phyloP scores from a whole-genome alignment of 1,140 invertebrate genomes.

The Dendrolimus kikuchii region DNA sequence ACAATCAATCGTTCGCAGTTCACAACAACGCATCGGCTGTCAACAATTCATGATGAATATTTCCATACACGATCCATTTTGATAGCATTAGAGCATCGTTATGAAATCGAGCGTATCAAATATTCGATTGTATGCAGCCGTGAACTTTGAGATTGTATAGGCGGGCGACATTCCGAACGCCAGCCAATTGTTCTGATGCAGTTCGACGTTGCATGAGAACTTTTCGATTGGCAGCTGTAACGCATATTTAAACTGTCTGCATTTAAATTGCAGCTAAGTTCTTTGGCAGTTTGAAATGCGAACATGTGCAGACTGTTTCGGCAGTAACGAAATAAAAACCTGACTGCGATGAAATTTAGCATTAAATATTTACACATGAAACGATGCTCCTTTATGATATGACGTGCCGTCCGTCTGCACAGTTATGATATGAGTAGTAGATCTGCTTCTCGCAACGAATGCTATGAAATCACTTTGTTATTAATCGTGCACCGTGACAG shows the following conservation, averaged over 20 bases:
- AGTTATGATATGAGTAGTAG: slow-evolving; percentile 5
- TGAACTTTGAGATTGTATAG: slow-evolving; percentile 18
- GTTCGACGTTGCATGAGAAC: background rate
- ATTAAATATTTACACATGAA: no score
- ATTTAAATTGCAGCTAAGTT: slow-evolving; percentile 10
- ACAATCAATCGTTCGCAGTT: slow-evolving; percentile 25
- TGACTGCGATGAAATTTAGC: no score
- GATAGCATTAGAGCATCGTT: slow-evolving; percentile 21
- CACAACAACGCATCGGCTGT: slow-evolving; percentile 25
- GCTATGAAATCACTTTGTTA: slow-evolving; percentile 25
- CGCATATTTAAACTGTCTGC: slow-evolving; percentile 6
- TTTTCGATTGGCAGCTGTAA: background rate
- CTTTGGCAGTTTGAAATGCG: slow-evolving; percentile 6
- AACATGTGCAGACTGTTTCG: no score
- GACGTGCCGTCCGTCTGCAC: no score
- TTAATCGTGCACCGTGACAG: slow-evolving; percentile 26
- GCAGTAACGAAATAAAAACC: no score
- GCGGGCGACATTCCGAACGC: no score
- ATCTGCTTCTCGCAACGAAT: slow-evolving; percentile 20
- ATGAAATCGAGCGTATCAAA: slow-evolving; percentile 23
- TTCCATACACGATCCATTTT: slow-evolving; percentile 31
- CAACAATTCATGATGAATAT: slow-evolving; percentile 38
- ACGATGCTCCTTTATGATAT: no score
- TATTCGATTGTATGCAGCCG: slow-evolving; percentile 23
- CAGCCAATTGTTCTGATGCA: no score